phyloP scores from a whole-genome alignment of 2,888 invertebrate genomes.

The Trichogramma dendrolimi region DNA sequence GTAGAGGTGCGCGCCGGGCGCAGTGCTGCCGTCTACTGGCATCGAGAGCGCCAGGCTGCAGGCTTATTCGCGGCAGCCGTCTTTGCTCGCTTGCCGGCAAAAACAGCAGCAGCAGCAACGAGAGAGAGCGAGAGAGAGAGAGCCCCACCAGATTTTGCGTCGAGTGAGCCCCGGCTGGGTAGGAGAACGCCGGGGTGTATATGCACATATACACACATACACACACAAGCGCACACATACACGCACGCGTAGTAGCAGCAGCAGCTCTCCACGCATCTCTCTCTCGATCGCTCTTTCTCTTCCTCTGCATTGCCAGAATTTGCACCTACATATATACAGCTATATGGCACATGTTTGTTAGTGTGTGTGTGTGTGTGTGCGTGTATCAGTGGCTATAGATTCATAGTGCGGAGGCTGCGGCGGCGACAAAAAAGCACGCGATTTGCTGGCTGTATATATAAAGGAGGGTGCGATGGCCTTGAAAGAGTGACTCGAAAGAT shows the following conservation, averaged over 20 bases:
- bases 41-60: conserved; percentile 27
- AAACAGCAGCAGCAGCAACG: neutral
- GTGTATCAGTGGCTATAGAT: too few relatives aligned
- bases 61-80: conserved; percentile 29
- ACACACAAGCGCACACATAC: neutral
- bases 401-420: too few relatives aligned
- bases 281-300: neutral
- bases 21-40: conserved; percentile 53
- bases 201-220: neutral
- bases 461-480: too few relatives aligned
- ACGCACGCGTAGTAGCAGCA: neutral
- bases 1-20: conserved; percentile 50
- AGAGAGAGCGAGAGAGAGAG: neutral
- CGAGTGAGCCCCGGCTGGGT: neutral
- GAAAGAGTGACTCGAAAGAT: too few relatives aligned
- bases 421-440: too few relatives aligned
- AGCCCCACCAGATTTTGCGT: neutral
- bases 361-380: too few relatives aligned
- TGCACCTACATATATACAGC: too few relatives aligned
- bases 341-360: too few relatives aligned
- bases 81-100: conserved; percentile 21
- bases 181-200: neutral
- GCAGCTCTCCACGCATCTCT: neutral
- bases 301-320: too few relatives aligned
- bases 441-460: too few relatives aligned